These are phyloP conservation scores for Auanema sp. DNA, from an alignment of 2,888 invertebrate genomes.

Conservation along the genomic window DNA sequence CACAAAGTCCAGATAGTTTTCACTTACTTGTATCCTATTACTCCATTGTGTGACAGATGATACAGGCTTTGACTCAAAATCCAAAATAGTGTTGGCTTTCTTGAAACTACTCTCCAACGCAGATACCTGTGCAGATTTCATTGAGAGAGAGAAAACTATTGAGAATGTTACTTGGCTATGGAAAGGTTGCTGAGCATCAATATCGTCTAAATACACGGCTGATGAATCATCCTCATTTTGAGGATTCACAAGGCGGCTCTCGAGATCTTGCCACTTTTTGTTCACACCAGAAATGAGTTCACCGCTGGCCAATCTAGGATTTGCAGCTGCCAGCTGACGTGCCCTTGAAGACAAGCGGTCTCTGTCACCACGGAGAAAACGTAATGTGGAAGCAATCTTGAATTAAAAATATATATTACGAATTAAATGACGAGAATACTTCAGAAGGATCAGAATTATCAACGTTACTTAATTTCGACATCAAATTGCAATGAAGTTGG, in stretches of 20 bases:
- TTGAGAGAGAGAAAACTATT: neutral
- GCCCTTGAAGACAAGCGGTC: slow-evolving; percentile 41
- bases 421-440: neutral
- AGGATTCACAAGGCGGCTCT: no score
- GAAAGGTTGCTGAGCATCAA: no score
- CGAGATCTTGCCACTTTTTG: neutral
- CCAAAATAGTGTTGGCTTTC: slow-evolving; percentile 32
- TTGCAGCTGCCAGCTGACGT: slow-evolving; percentile 38
- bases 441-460: neutral
- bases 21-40: slow-evolving; percentile 11
- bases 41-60: slow-evolving; percentile 31
- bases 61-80: slow-evolving; percentile 46
- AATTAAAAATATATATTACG: neutral
- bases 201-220: no score
- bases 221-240: no score
- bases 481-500: slow-evolving; percentile 36
- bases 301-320: slow-evolving; percentile 33
- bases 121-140: slow-evolving; percentile 9
- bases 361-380: slow-evolving; percentile 40
- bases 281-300: slow-evolving; percentile 15
- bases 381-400: slow-evolving; percentile 37
- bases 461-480: slow-evolving; percentile 5
- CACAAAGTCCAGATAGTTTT: no score
- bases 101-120: slow-evolving; percentile 13
- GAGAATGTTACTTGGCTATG: slow-evolving; percentile 21